These are phyloP conservation scores for Manis javanica DNA, from an alignment of 2,797 vertebrate species.

Conservation along the genomic window DNA sequence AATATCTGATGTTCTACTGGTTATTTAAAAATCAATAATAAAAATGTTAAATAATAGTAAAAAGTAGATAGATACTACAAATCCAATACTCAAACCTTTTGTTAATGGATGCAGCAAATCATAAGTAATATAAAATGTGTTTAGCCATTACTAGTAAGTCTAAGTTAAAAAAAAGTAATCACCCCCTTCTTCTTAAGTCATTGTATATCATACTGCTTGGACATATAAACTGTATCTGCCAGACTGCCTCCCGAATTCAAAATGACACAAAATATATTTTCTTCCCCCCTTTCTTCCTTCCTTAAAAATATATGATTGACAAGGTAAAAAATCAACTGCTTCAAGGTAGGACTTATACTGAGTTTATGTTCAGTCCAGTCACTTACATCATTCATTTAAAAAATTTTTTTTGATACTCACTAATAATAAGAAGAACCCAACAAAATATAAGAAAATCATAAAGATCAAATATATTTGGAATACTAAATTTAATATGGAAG, in stretches of 20 bases:
- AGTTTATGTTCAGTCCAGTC: not conserved
- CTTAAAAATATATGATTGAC: not conserved
- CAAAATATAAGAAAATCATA: not conserved
- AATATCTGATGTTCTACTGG: not conserved
- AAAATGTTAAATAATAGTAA: not conserved
- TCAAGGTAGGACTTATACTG: not conserved
- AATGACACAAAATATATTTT: not conserved
- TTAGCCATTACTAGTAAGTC: not conserved
- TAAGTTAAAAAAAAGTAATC: constrained; percentile 4
- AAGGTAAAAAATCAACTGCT: not conserved
- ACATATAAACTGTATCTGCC: not conserved
- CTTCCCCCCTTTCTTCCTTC: too few relatives aligned
- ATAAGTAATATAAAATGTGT: not conserved
- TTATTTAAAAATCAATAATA: not conserved
- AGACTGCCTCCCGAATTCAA: not conserved
- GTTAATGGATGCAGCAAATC: not conserved
- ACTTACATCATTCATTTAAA: not conserved
- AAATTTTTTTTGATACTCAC: not conserved
- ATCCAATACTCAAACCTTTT: not conserved
- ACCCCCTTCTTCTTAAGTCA: not conserved
- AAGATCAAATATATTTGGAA: not conserved
- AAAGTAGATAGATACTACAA: not conserved
- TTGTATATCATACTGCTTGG: not conserved
- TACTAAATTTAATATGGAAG: not conserved
- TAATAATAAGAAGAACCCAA: not conserved